phyloP scores from a whole-genome alignment of 2,113 vertebrate species.

The Colinus virginianus region DNA sequence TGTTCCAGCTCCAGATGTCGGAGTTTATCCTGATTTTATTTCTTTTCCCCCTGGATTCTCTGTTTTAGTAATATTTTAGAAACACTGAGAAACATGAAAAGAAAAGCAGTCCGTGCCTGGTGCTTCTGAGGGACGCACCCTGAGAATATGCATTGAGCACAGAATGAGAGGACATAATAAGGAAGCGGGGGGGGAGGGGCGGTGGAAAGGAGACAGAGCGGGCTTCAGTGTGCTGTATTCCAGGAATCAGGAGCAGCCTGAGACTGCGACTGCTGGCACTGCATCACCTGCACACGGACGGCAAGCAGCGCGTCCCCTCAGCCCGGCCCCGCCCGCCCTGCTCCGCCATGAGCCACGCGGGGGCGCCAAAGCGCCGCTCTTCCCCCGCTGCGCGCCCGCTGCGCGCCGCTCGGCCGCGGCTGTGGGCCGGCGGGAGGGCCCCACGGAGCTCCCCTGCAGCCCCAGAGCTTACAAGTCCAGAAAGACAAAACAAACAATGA shows the following conservation, averaged over 20 bases:
- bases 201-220: background rate
- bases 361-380: constrained; percentile 73
- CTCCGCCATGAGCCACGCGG: constrained; percentile 64
- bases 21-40: background rate
- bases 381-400: background rate
- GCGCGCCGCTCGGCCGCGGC: background rate
- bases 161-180: background rate
- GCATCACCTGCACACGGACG: accelerated
- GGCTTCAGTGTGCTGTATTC: too few relatives aligned
- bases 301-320: background rate
- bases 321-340: background rate
- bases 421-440: background rate
- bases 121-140: background rate
- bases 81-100: background rate
- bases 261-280: accelerated
- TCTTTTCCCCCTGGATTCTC: background rate
- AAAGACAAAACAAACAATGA: constrained; percentile 65
- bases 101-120: accelerated
- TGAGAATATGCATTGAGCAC: background rate
- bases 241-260: accelerated
- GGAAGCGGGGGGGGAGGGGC: background rate
- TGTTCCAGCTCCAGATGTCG: background rate
- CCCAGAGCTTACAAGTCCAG: constrained; percentile 41
- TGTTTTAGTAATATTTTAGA: background rate
- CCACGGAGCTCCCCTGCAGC: constrained; percentile 10